Evolutionary conservation across 2,797 vertebrate species (phyloP).

Genomic region (Spondyliosoma cantharus): DNA sequence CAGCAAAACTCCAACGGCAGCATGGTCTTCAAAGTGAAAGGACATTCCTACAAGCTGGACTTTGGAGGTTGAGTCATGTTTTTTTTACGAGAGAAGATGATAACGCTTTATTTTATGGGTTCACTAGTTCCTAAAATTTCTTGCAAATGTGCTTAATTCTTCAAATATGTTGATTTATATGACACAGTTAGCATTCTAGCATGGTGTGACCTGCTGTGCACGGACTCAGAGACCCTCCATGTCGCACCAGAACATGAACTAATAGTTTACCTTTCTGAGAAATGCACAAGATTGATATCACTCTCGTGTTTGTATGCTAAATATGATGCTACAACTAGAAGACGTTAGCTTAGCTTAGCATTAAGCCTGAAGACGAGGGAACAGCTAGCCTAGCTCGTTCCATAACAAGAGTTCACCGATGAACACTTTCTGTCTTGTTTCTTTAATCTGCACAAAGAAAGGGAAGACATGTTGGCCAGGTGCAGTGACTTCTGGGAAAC

Average conservation of each 20-base stretch:
- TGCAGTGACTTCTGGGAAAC: no score
- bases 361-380: background rate
- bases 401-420: no score
- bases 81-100: background rate
- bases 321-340: background rate
- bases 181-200: no score
- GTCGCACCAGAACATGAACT: background rate
- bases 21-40: slow-evolving; percentile 58
- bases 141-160: no score
- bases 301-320: background rate
- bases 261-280: background rate
- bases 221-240: no score
- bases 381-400: no score
- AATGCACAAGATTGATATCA: background rate
- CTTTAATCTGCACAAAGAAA: no score
- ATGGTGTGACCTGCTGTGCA: background rate
- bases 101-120: no score
- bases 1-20: slow-evolving; percentile 24
- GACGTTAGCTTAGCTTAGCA: background rate
- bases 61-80: slow-evolving; percentile 67
- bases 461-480: no score
- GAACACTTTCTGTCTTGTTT: no score
- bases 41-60: slow-evolving; percentile 67
- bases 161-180: no score
- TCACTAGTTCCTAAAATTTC: no score